Base-by-base conservation (phyloP, 2,888 invertebrate genomes). In the Melieria crassipennis region DNA sequence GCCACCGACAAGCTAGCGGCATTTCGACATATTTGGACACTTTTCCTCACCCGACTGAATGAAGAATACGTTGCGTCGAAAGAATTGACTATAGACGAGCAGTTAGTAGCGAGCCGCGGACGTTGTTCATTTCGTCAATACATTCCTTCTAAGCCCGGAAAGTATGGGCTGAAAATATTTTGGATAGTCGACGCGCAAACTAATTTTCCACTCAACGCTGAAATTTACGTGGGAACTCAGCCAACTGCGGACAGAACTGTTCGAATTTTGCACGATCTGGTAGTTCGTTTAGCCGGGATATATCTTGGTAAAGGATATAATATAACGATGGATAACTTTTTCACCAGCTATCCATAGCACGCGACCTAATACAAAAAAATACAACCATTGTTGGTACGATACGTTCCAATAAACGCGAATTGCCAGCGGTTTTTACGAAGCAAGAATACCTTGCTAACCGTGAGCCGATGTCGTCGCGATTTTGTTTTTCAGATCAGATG, bases 151-250 rank as follows among this genome's bases (percentile, higher is more conserved):
- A 56, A 56, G 56, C 56, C 13, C 13, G 56, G 10, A 56, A 56
- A 80, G 75, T 80, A 81, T 72, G 80, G 79, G 11, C 75, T 81
- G 4, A 79, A 81, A 73, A 73, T 75, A 48, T 65, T 85, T 82
- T 0, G 84, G 67, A 48, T 71, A 9, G 71, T 71, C 7, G 71
- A 71, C 43, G 43, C 67, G 13, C 62, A 68, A 57, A 50, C 67
- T 16, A 50, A 50, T 50, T 50, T 10, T 50, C 50, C 50, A 50
- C 50, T 50, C 11, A 11, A 50, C 50, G 50, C 9, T 11, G 50
- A 50, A 48, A 13, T 71, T 13, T 71, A 67, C 62, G 50, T 67
- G 58, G 71, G 71, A 9, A 47, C 46, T 9, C 70, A 71, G 45
- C 62, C 66, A 13, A 71, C 65, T 16, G 46, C 52, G 30, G 6